Evolutionary conservation across 2,888 invertebrate genomes (phyloP).

Genomic region (Vandiemenella viatica): DNA sequence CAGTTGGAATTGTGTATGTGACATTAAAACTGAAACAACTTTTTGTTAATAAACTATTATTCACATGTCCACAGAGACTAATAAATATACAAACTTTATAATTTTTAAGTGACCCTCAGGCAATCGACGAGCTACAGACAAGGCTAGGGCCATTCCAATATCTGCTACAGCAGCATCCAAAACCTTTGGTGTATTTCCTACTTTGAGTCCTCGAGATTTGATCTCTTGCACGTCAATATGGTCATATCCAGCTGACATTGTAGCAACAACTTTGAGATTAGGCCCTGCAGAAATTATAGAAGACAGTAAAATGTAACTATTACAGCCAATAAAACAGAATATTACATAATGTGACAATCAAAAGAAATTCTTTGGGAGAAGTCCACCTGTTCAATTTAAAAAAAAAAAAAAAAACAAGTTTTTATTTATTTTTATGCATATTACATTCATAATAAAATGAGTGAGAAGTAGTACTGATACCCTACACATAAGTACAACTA

Average conservation of each 20-base stretch:
- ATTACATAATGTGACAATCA: neutral
- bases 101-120: conserved; percentile 56
- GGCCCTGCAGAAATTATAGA: too few relatives aligned
- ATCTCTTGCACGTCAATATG: conserved; percentile 61
- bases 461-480: too few relatives aligned
- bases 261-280: conserved; percentile 55
- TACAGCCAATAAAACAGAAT: neutral
- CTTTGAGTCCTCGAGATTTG: conserved; percentile 49
- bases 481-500: too few relatives aligned
- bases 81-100: conserved; percentile 44
- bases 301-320: neutral
- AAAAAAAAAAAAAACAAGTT: too few relatives aligned
- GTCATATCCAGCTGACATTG: conserved; percentile 79
- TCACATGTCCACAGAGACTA: too few relatives aligned
- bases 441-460: too few relatives aligned
- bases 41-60: too few relatives aligned
- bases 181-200: conserved; percentile 68
- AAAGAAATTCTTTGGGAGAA: too few relatives aligned
- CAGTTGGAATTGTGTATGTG: too few relatives aligned
- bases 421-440: too few relatives aligned
- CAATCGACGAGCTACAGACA: conserved; percentile 60
- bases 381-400: too few relatives aligned
- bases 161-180: conserved; percentile 69
- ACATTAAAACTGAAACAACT: too few relatives aligned
- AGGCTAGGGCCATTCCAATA: conserved; percentile 55